Conservation (phyloP, 2,797 vertebrate species). For the Fistularia tabacaria region DNA sequence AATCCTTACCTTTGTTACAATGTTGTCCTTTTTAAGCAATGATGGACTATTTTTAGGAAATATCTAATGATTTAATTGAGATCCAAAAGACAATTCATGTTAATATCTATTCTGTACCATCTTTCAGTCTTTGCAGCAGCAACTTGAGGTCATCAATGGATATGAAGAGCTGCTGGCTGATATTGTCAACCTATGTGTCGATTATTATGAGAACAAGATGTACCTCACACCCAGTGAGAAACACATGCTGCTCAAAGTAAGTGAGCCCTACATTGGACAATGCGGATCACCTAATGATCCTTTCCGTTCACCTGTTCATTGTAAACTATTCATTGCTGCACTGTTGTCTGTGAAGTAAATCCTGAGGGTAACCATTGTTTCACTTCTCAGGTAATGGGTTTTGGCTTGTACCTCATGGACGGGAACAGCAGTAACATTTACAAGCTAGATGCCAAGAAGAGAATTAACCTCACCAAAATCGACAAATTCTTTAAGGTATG, state of each 20-base stretch:
- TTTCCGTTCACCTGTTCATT: background rate
- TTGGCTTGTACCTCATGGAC: constrained; percentile 96
- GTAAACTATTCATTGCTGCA: background rate
- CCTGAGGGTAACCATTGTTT: background rate
- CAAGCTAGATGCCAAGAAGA: constrained; percentile 96
- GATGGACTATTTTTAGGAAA: too few relatives aligned
- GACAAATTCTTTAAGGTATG: constrained; percentile 96
- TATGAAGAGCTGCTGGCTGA: constrained; percentile 97
- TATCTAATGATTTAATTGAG: background rate
- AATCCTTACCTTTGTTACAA: too few relatives aligned
- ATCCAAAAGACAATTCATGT: background rate
- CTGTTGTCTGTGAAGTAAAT: background rate
- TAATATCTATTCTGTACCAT: background rate
- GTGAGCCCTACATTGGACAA: constrained; percentile 2
- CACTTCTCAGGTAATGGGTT: constrained; percentile 90
- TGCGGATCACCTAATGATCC: fast-evolving
- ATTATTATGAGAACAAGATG: constrained; percentile 98
- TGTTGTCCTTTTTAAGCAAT: too few relatives aligned
- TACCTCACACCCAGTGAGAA: constrained; percentile 96
- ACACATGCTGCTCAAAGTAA: constrained; percentile 96
- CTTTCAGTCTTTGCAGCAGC: constrained; percentile 91
- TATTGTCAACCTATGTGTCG: constrained; percentile 95
- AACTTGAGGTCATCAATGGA: constrained; percentile 93
- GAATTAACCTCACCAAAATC: constrained; percentile 94
- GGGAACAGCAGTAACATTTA: constrained; percentile 96